Conservation (phyloP, 2,888 invertebrate species). For the Meandrusa payeni region DNA sequence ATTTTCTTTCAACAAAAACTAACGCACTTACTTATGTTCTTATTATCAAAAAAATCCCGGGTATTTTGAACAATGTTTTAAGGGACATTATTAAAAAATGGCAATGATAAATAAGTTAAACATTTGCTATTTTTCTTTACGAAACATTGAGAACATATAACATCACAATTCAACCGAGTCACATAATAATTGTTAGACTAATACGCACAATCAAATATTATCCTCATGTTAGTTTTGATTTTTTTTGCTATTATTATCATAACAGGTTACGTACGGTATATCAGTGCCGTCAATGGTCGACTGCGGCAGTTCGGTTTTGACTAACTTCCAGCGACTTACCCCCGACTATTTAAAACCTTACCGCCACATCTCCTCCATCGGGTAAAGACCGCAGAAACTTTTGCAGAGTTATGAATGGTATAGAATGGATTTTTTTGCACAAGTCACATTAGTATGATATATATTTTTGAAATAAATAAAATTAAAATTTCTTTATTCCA, state of each 20-base stretch:
- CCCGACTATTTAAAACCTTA: slow-evolving; percentile 53
- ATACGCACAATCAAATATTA: slow-evolving; percentile 3
- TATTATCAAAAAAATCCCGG: too few species aligned
- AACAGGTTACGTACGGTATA: slow-evolving; percentile 42
- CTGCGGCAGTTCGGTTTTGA: slow-evolving; percentile 46
- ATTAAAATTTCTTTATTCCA: too few species aligned
- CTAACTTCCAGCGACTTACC: slow-evolving; percentile 45
- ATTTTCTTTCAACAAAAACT: too few species aligned
- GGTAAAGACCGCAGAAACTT: slow-evolving; percentile 26
- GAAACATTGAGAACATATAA: too few species aligned
- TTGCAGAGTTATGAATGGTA: slow-evolving; percentile 26
- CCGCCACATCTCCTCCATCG: slow-evolving; percentile 46
- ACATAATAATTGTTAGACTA: too few species aligned
- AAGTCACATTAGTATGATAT: background rate
- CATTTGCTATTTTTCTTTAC: too few species aligned
- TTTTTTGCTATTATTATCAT: slow-evolving; percentile 10
- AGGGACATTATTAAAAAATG: too few species aligned
- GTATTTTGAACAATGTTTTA: too few species aligned
- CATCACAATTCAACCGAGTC: too few species aligned
- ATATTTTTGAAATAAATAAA: too few species aligned
- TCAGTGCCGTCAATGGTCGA: slow-evolving; percentile 36
- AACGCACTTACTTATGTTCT: too few species aligned
- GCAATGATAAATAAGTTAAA: too few species aligned
- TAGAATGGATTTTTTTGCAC: slow-evolving; percentile 6
- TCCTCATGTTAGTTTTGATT: background rate